Evolutionary conservation across 2,113 vertebrate genomes (phyloP).

Genomic region (Osmerus mordax): DNA sequence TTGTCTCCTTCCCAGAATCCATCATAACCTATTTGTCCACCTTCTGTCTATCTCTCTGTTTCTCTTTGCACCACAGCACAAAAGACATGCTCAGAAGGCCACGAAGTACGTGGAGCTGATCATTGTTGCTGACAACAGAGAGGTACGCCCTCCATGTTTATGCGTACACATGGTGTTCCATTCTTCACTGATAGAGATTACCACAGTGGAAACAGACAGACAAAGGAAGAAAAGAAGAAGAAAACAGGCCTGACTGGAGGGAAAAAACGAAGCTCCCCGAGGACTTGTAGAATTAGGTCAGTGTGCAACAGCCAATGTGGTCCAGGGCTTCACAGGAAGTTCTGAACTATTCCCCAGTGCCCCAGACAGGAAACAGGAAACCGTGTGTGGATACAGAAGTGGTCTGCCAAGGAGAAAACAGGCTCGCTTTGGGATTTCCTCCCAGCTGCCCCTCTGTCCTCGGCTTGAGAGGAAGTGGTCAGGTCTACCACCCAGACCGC

Average conservation of each 20-base stretch:
- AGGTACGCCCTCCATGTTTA: constrained; percentile 74
- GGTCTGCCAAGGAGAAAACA: constrained; percentile 32
- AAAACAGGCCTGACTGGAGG: neutral
- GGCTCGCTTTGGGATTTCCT: constrained; percentile 48
- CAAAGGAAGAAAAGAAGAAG: neutral
- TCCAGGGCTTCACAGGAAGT: constrained; percentile 55
- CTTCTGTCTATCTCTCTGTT: neutral
- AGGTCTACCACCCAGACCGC: neutral
- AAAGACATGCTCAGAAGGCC: constrained; percentile 86
- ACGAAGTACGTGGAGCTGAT: constrained; percentile 97
- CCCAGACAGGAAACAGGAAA: constrained; percentile 61
- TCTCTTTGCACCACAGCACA: constrained; percentile 74
- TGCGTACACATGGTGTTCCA: neutral
- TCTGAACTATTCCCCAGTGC: constrained; percentile 52
- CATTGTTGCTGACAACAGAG: constrained; percentile 95
- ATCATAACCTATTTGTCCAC: neutral
- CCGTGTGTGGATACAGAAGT: constrained; percentile 44
- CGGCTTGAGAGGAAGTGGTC: neutral
- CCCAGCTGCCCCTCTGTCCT: constrained; percentile 22
- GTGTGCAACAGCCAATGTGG: constrained; percentile 50
- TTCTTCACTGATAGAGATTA: neutral
- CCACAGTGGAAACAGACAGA: neutral
- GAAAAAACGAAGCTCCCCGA: constrained; percentile 23
- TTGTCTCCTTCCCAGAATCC: neutral
- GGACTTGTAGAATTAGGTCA: constrained; percentile 54